Base-by-base conservation (phyloP, 1,140 invertebrate genomes). In the Philopotamus ludificatus region DNA sequence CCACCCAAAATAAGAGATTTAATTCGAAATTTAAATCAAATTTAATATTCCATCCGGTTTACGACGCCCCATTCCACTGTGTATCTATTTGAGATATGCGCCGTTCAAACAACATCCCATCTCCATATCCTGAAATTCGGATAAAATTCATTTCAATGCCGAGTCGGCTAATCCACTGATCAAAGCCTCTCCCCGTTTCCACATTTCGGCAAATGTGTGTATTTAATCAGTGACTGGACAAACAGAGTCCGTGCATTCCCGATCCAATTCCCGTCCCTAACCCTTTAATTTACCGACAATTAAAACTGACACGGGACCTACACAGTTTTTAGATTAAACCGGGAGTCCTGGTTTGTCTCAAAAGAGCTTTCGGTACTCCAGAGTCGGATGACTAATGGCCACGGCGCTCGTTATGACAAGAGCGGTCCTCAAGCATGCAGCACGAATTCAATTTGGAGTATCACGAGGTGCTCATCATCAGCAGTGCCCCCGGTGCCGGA, bases 381-480 rank as follows among this genome's bases (percentile, higher is more conserved):
- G 18, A 16, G 7, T 16, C 44, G 4, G 28, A 62, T 60, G 65
- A 66, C 58, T 66, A 66, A 66, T 66, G 65, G 60, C 41, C 50
- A 41, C 22, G 53, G 47, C 26, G 54, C 16, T 22, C 49, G 20
- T 22, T 10, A 8, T 45, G 8, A 9, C 44, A 21, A 21, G 20
- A 41, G 18, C 49, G 41, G 8, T 59, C 60, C 61, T 63, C 59
- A 42, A 44, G 47, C 67, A 54, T 55, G 57, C 62, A 41, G 67
- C 67, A 68, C 67, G 67, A 69, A 65, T 69, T 69, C 67, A 69
- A 69, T 69, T 69, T 59, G 45, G 42, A 45, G 34, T 47, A 63
- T 65, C 64, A 63, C 67, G 67, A 63, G 67, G 50, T 16, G 58
- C 42, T 25, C 41, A 41, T 41, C 22, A 22, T 23, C 55, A 23